Conservation (phyloP, 2,113 vertebrate genomes). For the Hippocampus barbouri region DNA sequence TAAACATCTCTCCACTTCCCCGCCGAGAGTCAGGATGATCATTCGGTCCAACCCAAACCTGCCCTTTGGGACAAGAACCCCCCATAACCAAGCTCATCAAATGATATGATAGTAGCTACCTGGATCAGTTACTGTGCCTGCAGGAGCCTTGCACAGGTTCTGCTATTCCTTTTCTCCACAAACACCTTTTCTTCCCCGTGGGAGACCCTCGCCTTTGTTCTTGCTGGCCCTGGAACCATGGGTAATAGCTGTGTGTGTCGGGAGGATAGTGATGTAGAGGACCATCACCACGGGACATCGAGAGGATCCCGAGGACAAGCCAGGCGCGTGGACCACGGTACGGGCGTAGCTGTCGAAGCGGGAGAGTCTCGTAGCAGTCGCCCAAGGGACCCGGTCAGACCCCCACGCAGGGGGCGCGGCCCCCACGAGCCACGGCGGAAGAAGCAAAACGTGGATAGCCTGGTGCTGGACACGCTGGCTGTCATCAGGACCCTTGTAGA, state of each 20-base stretch:
- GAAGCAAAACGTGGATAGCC: conserved; percentile 94
- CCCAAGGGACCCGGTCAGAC: conserved; percentile 88
- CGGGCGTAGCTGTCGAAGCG: conserved; percentile 51
- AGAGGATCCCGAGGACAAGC: conserved; percentile 71
- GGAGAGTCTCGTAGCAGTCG: conserved; percentile 80
- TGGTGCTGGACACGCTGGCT: conserved; percentile 95
- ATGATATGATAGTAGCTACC: conserved; percentile 99
- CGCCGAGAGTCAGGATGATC: conserved; percentile 50
- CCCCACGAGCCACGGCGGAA: conserved; percentile 95
- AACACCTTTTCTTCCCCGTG: conserved; percentile 78
- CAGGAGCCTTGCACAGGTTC: conserved; percentile 90
- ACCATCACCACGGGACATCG: conserved; percentile 68
- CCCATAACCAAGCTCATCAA: conserved; percentile 76
- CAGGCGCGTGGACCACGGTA: conserved; percentile 73
- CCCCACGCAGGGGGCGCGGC: conserved; percentile 88
- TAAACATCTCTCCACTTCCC: conserved; percentile 15
- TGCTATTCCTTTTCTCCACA: conserved; percentile 82
- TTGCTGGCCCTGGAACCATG: conserved; percentile 76
- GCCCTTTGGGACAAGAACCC: conserved; percentile 67
- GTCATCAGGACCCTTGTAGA: conserved; percentile 97
- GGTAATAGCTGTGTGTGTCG: conserved; percentile 96
- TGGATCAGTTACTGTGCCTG: conserved; percentile 93
- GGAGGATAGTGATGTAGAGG: conserved; percentile 90
- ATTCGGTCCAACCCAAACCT: conserved; percentile 42
- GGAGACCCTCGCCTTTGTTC: conserved; percentile 71